Evolutionary conservation across 2,113 vertebrate genomes (phyloP).

Genomic region (Thomomys bottae): DNA sequence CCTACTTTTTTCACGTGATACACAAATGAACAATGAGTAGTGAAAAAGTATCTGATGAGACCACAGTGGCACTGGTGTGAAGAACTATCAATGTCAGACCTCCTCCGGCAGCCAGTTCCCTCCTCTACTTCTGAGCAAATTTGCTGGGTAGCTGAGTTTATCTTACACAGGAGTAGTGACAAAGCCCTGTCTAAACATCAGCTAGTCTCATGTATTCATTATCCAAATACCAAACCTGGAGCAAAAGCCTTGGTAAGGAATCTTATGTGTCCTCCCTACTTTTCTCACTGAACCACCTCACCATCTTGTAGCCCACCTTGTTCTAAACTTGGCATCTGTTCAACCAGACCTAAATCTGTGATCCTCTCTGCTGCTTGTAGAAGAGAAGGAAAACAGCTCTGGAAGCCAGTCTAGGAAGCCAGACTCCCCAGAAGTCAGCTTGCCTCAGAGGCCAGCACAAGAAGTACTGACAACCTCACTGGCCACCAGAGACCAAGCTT

Average conservation of each 20-base stretch:
- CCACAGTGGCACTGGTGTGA: background rate
- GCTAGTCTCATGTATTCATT: background rate
- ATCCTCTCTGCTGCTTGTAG: background rate
- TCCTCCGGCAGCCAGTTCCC: background rate
- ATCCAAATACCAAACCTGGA: background rate
- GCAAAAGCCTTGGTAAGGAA: background rate
- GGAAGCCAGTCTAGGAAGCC: background rate
- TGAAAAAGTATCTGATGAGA: background rate
- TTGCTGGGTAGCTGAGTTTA: background rate
- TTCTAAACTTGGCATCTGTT: background rate
- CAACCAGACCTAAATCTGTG: background rate
- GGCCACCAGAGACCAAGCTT: background rate
- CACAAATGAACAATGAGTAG: constrained; percentile 50
- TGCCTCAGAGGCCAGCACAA: background rate
- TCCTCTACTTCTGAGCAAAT: background rate
- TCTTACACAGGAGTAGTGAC: background rate
- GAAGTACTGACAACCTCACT: background rate
- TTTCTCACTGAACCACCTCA: background rate
- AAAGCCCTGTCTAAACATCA: background rate
- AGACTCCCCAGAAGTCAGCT: background rate
- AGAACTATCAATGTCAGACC: background rate
- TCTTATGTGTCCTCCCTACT: background rate
- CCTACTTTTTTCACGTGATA: constrained; percentile 26
- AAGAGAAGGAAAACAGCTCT: background rate
- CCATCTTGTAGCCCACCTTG: background rate